Evolutionary conservation across 2,797 vertebrate genomes (phyloP).

Genomic region (Chaunax sp.): DNA sequence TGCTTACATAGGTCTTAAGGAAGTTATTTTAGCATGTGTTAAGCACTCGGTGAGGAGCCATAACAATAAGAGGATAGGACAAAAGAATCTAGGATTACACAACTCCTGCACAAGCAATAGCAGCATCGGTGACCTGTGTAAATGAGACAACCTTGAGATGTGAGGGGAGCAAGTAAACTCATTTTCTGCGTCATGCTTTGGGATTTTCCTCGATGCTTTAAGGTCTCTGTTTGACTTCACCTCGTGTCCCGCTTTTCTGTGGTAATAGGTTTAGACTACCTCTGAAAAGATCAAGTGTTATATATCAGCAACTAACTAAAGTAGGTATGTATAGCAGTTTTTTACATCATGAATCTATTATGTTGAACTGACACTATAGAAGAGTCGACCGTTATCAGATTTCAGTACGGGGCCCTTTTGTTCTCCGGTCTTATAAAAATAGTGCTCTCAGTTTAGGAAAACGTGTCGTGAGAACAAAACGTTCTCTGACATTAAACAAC

Average conservation of each 20-base stretch:
- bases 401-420: slow-evolving; percentile 3
- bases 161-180: slow-evolving; percentile 36
- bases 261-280: slow-evolving; percentile 8
- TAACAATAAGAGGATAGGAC: slow-evolving; percentile 71
- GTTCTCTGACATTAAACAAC: slow-evolving; percentile 51
- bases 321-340: neutral
- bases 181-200: slow-evolving; percentile 54
- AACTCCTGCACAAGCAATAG: slow-evolving; percentile 65
- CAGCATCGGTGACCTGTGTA: slow-evolving; percentile 54
- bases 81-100: slow-evolving; percentile 71
- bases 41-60: slow-evolving; percentile 61
- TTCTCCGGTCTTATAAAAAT: slow-evolving; percentile 47
- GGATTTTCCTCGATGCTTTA: slow-evolving; percentile 61
- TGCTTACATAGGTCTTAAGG: slow-evolving; percentile 74
- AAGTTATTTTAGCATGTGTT: slow-evolving; percentile 71
- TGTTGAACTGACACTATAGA: slow-evolving; percentile 12
- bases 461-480: slow-evolving; percentile 41
- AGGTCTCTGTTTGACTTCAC: slow-evolving; percentile 37
- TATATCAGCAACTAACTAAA: slow-evolving; percentile 9
- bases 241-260: slow-evolving; percentile 28
- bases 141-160: slow-evolving; percentile 71
- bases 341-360: neutral
- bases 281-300: slow-evolving; percentile 22
- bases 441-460: slow-evolving; percentile 31
- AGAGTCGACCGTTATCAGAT: slow-evolving; percentile 21